Percentiles rank a stretch among this genome's conserved stretches.
These are phyloP conservation scores for Tapirus terrestris DNA, from an alignment of 2,113 vertebrate species.

Conservation along the genomic window DNA sequence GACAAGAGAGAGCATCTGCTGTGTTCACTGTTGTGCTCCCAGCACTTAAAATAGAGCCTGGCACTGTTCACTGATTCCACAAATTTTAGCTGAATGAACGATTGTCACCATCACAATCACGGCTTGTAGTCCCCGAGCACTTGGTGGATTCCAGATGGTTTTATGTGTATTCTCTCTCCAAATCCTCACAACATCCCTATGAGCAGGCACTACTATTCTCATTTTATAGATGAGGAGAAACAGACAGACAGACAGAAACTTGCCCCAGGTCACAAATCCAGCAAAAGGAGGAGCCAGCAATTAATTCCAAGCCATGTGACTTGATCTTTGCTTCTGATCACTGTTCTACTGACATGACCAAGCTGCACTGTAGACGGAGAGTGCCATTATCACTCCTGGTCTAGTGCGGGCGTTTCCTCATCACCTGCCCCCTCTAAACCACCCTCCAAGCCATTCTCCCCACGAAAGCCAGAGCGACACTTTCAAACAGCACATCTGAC, in stretches of 20 bases:
- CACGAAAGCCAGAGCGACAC: background rate
- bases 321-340: background rate
- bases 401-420: fast-evolving
- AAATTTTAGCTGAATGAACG: background rate
- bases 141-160: background rate
- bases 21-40: background rate
- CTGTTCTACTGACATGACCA: background rate
- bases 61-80: background rate
- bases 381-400: fast-evolving
- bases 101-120: fast-evolving
- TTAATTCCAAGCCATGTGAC: background rate
- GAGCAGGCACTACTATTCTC: background rate
- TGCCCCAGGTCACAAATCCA: background rate
- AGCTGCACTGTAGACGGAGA: fast-evolving
- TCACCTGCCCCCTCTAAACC: background rate
- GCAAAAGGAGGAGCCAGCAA: background rate
- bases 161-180: background rate
- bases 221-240: background rate
- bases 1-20: background rate
- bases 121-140: background rate
- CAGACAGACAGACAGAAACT: background rate
- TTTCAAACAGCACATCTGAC: background rate
- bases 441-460: background rate
- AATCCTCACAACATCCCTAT: background rate
- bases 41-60: background rate